phyloP scores from a whole-genome alignment of 2,888 invertebrate genomes.

The Pocota personata region DNA sequence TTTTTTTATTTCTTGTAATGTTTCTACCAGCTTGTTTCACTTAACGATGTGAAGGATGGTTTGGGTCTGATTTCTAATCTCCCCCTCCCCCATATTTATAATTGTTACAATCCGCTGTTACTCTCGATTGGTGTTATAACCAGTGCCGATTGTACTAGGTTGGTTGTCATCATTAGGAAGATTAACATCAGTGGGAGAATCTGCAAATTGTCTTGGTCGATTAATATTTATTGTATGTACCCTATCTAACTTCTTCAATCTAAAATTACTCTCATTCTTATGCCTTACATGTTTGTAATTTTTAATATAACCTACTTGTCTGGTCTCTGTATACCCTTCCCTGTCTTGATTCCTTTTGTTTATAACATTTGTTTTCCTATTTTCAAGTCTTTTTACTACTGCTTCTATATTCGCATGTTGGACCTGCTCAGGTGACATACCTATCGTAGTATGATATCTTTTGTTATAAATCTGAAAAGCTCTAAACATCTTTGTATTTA shows the following conservation, averaged over 20 bases:
- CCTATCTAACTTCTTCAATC: background rate
- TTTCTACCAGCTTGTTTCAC: background rate
- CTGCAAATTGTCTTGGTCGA: slow-evolving; percentile 33
- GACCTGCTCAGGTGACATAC: slow-evolving; percentile 31
- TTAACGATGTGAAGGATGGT: slow-evolving; percentile 18
- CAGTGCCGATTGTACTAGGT: slow-evolving; percentile 22
- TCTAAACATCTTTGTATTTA: slow-evolving; percentile 31
- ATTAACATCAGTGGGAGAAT: slow-evolving; percentile 17
- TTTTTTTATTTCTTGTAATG: slow-evolving; percentile 12
- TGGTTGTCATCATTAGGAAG: slow-evolving; percentile 15
- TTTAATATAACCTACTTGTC: slow-evolving; percentile 16
- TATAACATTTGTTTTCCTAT: slow-evolving; percentile 8
- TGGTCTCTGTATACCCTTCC: slow-evolving; percentile 24
- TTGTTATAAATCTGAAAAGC: slow-evolving; percentile 34
- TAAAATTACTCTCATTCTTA: slow-evolving; percentile 9
- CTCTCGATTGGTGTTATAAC: slow-evolving; percentile 20
- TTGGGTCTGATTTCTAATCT: slow-evolving; percentile 9
- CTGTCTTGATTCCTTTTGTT: slow-evolving; percentile 9
- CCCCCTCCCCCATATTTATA: background rate
- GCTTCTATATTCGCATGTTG: slow-evolving; percentile 23
- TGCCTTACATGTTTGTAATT: slow-evolving; percentile 9
- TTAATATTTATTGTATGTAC: slow-evolving; percentile 15
- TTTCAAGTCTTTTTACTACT: background rate
- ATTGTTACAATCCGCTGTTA: background rate
- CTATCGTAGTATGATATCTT: slow-evolving; percentile 17